Conservation (phyloP, 2,888 invertebrate genomes). For the Megaustenia siamemsis region DNA sequence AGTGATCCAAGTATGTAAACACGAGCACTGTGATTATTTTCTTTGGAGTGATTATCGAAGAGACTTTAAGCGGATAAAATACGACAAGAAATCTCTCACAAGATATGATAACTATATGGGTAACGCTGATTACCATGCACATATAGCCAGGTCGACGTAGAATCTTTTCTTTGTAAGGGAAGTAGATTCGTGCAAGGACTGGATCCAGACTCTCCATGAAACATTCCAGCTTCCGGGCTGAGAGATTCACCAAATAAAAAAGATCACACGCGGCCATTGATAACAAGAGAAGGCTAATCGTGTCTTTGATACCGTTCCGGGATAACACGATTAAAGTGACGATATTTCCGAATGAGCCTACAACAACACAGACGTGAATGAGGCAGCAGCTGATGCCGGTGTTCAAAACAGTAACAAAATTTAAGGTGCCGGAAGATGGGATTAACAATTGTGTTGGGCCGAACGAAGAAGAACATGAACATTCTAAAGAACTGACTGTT, state of each 20-base stretch:
- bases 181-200: not conserved
- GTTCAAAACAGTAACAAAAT: not conserved
- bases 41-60: not conserved
- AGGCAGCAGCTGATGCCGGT: not conserved
- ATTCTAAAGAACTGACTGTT: no score
- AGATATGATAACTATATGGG: not conserved
- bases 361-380: not conserved
- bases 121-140: not conserved
- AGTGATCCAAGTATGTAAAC: not conserved
- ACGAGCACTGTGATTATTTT: not conserved
- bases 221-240: not conserved
- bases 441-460: no score
- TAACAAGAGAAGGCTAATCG: not conserved
- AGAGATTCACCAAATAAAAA: not conserved
- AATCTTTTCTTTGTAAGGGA: not conserved
- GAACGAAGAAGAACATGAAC: no score
- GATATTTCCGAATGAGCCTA: not conserved
- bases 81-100: not conserved
- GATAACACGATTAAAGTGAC: not conserved
- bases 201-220: not conserved
- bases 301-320: not conserved
- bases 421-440: no score
- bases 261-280: conserved; percentile 3
- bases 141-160: not conserved
- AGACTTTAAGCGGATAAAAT: not conserved